Evolutionary conservation across 2,113 vertebrate species (phyloP).

Genomic region (Heliornis fulica): DNA sequence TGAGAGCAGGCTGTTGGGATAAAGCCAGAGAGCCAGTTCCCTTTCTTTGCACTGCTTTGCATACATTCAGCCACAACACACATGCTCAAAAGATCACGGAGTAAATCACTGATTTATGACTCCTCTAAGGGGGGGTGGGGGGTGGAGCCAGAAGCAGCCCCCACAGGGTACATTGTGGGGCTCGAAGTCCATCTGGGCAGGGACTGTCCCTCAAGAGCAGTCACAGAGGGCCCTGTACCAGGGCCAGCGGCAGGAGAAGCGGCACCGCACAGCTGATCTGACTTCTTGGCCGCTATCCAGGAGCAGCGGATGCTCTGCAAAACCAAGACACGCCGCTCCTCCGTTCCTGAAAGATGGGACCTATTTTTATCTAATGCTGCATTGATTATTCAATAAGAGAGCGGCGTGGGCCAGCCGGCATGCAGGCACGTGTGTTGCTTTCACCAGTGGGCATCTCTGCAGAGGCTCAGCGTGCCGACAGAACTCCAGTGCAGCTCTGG

Average conservation of each 20-base stretch:
- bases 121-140: background rate
- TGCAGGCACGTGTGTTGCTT: background rate
- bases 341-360: background rate
- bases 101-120: background rate
- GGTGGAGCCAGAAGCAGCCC: background rate
- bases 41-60: background rate
- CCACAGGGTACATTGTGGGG: background rate
- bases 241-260: background rate
- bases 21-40: background rate
- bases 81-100: background rate
- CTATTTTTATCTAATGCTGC: slow-evolving; percentile 55
- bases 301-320: background rate
- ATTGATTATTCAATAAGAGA: slow-evolving; percentile 47
- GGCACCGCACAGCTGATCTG: rapidly evolving
- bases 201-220: background rate
- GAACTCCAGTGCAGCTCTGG: background rate
- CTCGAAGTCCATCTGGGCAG: background rate
- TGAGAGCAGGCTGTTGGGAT: background rate
- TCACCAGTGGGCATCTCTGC: background rate
- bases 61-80: background rate
- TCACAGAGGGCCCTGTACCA: background rate
- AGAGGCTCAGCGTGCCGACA: background rate
- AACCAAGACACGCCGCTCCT: background rate
- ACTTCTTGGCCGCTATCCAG: background rate
- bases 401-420: background rate